A percentile compares a stretch with the other conserved stretches of the same genome.
phyloP scores from a whole-genome alignment of 2,888 invertebrate genomes.

The Trissolcus brochymenae region DNA sequence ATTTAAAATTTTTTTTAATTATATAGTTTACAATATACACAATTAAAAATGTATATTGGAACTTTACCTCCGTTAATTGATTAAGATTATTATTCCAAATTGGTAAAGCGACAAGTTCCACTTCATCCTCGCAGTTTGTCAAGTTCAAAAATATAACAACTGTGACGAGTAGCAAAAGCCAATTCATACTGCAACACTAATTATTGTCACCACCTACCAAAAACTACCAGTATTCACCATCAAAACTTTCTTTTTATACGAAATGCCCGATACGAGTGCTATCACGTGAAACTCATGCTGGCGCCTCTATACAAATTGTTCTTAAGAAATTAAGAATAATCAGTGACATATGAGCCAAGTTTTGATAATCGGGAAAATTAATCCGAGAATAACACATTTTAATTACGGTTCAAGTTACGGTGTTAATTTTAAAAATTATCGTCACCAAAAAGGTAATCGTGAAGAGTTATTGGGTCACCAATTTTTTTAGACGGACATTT shows the following conservation, averaged over 20 bases:
- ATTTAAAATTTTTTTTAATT: not conserved
- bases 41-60: not conserved
- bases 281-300: slow-evolving; percentile 4
- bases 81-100: not conserved
- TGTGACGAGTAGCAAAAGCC: not conserved
- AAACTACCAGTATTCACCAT: slow-evolving; percentile 19
- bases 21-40: too few species aligned
- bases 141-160: not conserved
- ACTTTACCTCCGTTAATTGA: not conserved
- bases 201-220: not conserved
- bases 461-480: too few species aligned
- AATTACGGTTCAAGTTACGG: not conserved
- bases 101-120: slow-evolving; percentile 4
- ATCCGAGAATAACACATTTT: too few species aligned
- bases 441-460: too few species aligned
- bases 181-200: slow-evolving; percentile 2
- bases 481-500: not conserved
- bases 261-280: slow-evolving; percentile 15
- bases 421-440: too few species aligned
- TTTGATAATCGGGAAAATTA: not conserved
- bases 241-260: slow-evolving; percentile 59
- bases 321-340: slow-evolving; percentile 6
- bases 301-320: slow-evolving; percentile 3
- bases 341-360: not conserved
- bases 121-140: not conserved